Percentiles rank a stretch among this genome's conserved stretches.
Conservation (phyloP, 2,888 invertebrate genomes). For the Melieria crassipennis region DNA sequence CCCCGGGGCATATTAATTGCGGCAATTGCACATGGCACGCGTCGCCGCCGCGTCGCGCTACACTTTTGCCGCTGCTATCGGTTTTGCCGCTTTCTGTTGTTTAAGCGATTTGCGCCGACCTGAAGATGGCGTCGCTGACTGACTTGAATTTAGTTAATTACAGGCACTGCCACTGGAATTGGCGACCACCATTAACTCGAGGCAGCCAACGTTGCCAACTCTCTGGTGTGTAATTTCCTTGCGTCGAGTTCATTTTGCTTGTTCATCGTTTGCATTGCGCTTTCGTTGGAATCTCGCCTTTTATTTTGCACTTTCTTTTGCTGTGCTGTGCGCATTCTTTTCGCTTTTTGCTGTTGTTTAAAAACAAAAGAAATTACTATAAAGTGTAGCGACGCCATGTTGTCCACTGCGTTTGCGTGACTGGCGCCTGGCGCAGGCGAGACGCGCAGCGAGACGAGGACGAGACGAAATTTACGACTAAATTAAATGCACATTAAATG, state of each 20-base stretch:
- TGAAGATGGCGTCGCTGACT: conserved; percentile 11
- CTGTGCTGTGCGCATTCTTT: background rate
- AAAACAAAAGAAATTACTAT: background rate
- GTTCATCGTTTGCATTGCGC: background rate
- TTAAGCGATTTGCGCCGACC: conserved; percentile 24
- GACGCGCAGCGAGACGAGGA: too few species aligned
- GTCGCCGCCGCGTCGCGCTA: background rate
- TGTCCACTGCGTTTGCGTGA: conserved; percentile 6
- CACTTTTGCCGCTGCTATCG: too few species aligned
- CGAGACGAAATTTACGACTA: conserved; percentile 53
- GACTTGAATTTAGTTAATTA: conserved; percentile 32
- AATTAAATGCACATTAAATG: conserved; percentile 61
- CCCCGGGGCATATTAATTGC: conserved; percentile 22
- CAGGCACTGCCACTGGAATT: conserved; percentile 21
- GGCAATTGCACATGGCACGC: conserved; percentile 21
- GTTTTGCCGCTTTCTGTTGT: too few species aligned
- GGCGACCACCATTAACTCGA: conserved; percentile 6
- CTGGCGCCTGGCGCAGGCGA: too few species aligned
- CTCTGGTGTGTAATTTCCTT: conserved; percentile 33
- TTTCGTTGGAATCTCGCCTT: background rate
- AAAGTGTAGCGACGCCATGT: conserved; percentile 28
- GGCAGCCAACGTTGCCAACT: conserved; percentile 15
- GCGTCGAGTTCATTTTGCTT: background rate
- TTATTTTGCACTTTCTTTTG: background rate
- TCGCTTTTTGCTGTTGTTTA: background rate